Evolutionary conservation across 2,797 vertebrate genomes (phyloP).

Genomic region (Diceros bicornis): DNA sequence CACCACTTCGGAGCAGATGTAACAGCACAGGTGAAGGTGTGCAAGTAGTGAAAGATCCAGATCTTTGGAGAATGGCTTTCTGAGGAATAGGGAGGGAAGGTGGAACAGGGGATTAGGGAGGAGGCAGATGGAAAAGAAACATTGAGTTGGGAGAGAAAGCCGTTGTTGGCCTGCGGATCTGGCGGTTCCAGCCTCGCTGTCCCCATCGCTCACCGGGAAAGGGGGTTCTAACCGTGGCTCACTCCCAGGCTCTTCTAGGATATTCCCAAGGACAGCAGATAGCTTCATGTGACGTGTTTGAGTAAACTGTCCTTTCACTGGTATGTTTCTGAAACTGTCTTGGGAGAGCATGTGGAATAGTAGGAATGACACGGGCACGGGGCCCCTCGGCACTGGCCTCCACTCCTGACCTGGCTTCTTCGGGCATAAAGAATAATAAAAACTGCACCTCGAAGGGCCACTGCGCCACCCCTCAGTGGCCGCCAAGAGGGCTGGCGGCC

Average conservation of each 20-base stretch:
- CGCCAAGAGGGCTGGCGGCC: not conserved
- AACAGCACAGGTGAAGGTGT: not conserved
- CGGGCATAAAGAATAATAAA: not conserved
- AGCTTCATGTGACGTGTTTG: not conserved
- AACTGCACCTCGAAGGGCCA: not conserved
- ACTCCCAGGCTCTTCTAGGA: not conserved
- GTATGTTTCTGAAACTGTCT: not conserved
- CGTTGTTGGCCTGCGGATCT: not conserved
- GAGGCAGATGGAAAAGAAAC: not conserved
- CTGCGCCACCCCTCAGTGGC: accelerated
- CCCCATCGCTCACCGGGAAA: not conserved
- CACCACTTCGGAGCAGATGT: not conserved
- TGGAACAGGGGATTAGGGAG: not conserved
- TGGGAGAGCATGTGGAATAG: not conserved
- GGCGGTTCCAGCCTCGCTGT: accelerated
- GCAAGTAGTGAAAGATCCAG: not conserved
- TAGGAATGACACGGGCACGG: not conserved
- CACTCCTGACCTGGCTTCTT: not conserved
- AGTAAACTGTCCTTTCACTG: not conserved
- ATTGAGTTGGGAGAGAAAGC: not conserved
- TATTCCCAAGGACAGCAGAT: not conserved
- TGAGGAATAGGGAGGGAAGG: not conserved
- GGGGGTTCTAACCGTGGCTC: not conserved
- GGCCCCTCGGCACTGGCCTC: too few species aligned
- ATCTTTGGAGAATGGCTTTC: not conserved